A percentile compares a stretch with the other conserved stretches of the same genome.
phyloP scores from a whole-genome alignment of 2,797 vertebrate species.

The Phrynocephalus vlangalii region DNA sequence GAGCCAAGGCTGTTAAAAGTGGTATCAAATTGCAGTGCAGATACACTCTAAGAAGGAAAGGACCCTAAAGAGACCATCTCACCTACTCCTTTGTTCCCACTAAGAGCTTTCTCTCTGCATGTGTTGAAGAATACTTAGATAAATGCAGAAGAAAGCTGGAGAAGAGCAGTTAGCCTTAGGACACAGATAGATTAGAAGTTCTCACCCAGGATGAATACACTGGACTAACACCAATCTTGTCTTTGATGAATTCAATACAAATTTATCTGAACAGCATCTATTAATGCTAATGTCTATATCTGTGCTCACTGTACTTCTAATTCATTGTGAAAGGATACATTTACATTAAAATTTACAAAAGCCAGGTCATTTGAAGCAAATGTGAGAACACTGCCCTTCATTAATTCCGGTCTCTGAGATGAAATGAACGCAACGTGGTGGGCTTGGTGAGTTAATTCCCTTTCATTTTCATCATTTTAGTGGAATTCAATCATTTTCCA shows the following conservation, averaged over 20 bases:
- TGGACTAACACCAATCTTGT: constrained; percentile 56
- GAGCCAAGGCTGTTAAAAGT: not conserved
- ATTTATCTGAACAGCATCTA: constrained; percentile 61
- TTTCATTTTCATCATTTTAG: not conserved
- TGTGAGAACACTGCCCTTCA: constrained; percentile 46
- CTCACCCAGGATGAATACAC: constrained; percentile 55
- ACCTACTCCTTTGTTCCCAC: not conserved
- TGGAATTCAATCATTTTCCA: rapidly evolving
- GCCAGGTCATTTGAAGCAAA: constrained; percentile 54
- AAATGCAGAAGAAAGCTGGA: constrained; percentile 37
- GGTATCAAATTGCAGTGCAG: not conserved
- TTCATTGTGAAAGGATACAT: constrained; percentile 56
- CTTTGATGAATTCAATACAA: constrained; percentile 54
- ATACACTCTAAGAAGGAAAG: not conserved
- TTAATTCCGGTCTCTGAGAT: constrained; percentile 42
- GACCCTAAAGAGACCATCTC: not conserved
- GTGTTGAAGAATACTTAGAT: constrained; percentile 41
- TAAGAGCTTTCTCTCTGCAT: not conserved
- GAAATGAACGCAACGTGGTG: constrained; percentile 27
- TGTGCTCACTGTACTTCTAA: constrained; percentile 54
- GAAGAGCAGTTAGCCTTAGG: constrained; percentile 22
- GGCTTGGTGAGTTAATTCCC: constrained; percentile 21
- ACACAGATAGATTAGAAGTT: constrained; percentile 14
- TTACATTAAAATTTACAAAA: constrained; percentile 67
- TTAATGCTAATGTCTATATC: constrained; percentile 60